Evolutionary conservation across 1,140 invertebrate species (phyloP), one percentile per base, ranked within the genome.

Genomic region (Zaprionus davidi): DNA sequence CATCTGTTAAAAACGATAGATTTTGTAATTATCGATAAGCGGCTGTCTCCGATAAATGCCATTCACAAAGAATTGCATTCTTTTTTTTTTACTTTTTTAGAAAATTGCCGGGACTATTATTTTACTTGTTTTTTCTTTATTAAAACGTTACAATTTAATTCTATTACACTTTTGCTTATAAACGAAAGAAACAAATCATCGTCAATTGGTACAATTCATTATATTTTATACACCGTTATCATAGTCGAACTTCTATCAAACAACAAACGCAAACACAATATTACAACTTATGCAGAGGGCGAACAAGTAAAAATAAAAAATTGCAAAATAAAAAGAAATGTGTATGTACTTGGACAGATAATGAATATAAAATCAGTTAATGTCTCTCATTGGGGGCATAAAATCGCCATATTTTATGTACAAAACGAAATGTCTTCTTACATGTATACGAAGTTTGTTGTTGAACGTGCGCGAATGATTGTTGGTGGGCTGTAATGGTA

Each of bases 121-220:
- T 81, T 81, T 78, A 74, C 66, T 71, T 79, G 56, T 81, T 90
- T 90, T 73, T 73, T 67, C 71, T 85, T 85, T 85, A 90, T 90
- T 90, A 90, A 90, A 90, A 90, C 82, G 81, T 90, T 90, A 90
- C 86, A 90, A 88, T 90, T 85, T 82, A 90, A 90, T 77, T 79
- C 85, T 90, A 90, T 90, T 90, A 90, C 85, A 90, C 85, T 90
- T 88, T 90, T 90, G 76, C 86, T 90, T 90, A 90, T 85, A 90
- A 90, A 90, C 82, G 86, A 90, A 90, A 85, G 86, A 90, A 90
- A 90, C 85, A 90, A 90, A 90, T 88, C 86, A 81, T 90, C 80
- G 86, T 90, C 85, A 90, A 90, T 90, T 85, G 86, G 71, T 90
- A 90, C 85, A 86, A 72, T 75, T 82, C 79, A 90, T 90, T 79